Percentiles rank a stretch among this genome's conserved stretches.
These are phyloP conservation scores for Plusia festucae DNA, from an alignment of 2,888 invertebrate genomes.

Conservation along the genomic window DNA sequence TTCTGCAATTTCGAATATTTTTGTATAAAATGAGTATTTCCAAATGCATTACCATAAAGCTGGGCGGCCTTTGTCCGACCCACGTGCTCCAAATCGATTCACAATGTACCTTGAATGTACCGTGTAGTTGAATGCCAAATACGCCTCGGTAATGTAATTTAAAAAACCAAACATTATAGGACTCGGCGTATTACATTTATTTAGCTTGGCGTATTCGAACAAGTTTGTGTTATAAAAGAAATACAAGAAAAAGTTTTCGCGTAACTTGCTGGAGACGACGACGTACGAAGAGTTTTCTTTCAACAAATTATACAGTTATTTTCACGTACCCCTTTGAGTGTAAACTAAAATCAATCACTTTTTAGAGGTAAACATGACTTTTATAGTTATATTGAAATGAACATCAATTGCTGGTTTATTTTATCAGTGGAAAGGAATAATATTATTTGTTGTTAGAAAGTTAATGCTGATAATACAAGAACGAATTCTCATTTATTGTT, in stretches of 20 bases:
- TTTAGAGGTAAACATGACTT: conserved; percentile 12
- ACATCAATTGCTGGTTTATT: background rate
- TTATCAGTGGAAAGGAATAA: background rate
- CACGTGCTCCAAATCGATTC: conserved; percentile 67
- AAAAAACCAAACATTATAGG: conserved; percentile 58
- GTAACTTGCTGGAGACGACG: conserved; percentile 27
- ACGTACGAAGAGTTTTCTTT: conserved; percentile 33
- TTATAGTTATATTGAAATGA: conserved; percentile 9
- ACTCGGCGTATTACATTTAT: conserved; percentile 47
- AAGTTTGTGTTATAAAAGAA: conserved; percentile 45
- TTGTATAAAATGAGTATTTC: conserved; percentile 57
- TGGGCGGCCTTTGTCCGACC: conserved; percentile 65
- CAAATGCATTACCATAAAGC: conserved; percentile 66
- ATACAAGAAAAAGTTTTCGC: conserved; percentile 42
- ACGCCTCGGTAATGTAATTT: conserved; percentile 57
- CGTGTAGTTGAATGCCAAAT: conserved; percentile 35
- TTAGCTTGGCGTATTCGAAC: conserved; percentile 39
- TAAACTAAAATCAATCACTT: conserved; percentile 23
- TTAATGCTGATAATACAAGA: background rate
- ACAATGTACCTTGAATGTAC: conserved; percentile 43
- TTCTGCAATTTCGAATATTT: conserved; percentile 33
- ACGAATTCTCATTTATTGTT: background rate
- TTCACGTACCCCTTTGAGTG: conserved; percentile 27
- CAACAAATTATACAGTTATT: conserved; percentile 36
- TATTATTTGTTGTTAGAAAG: too few species aligned